Conservation (phyloP, 1,140 invertebrate genomes). For the Diachasma alloeum region DNA sequence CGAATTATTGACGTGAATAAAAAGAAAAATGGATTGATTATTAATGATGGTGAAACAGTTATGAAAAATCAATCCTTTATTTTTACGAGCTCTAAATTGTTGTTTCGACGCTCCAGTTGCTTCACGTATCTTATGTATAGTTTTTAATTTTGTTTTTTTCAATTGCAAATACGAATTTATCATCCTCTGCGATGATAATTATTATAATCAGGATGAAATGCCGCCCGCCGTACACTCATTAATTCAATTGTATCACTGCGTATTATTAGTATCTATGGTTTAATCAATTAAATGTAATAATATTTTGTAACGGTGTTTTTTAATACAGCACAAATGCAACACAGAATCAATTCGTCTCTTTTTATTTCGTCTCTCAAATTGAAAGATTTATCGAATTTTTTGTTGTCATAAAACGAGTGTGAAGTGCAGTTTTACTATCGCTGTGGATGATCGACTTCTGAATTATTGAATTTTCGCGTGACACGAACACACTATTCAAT, state of each 20-base stretch:
- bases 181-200: neutral
- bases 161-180: neutral
- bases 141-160: neutral
- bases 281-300: neutral
- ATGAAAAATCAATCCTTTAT: neutral
- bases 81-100: neutral
- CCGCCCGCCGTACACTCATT: constrained; percentile 1
- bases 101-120: neutral
- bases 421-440: neutral
- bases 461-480: neutral
- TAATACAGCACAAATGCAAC: neutral
- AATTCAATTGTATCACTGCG: neutral
- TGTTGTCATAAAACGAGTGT: neutral
- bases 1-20: neutral
- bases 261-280: neutral
- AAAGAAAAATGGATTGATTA: neutral
- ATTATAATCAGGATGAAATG: neutral
- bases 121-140: neutral
- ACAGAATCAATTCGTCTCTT: neutral
- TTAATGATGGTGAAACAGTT: neutral
- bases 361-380: neutral
- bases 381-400: neutral
- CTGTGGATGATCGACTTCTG: neutral
- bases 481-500: neutral
- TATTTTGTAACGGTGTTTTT: constrained; percentile 6